These are phyloP conservation scores for Eristalis pertinax DNA, from an alignment of 2,888 invertebrate species.

Conservation along the genomic window DNA sequence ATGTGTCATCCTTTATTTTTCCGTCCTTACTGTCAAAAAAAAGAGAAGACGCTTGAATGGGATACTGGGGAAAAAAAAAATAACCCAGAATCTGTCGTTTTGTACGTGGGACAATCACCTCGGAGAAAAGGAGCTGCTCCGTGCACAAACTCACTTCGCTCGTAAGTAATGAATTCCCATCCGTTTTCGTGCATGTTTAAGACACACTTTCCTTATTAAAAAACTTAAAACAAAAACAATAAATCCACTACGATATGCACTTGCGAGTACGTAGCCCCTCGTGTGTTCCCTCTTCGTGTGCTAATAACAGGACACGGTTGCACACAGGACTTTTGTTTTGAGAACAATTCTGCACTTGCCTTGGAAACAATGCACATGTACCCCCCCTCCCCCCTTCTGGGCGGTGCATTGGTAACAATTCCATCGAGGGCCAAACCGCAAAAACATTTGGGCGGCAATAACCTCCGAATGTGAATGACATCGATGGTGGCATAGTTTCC, in stretches of 20 bases:
- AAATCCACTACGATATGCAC: neutral
- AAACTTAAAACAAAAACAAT: constrained; percentile 8
- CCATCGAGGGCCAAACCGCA: neutral
- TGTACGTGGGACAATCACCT: constrained; percentile 68
- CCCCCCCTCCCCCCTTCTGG: neutral
- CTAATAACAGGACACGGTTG: neutral
- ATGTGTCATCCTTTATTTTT: constrained; percentile 21
- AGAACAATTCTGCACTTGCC: neutral
- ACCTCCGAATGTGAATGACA: neutral
- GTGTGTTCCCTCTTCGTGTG: neutral
- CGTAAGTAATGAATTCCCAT: constrained; percentile 69
- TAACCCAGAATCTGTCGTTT: constrained; percentile 20
- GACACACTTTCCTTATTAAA: constrained; percentile 56
- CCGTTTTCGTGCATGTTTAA: constrained; percentile 63
- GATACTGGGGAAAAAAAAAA: constrained; percentile 11
- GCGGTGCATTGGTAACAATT: neutral
- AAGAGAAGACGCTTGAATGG: constrained; percentile 55
- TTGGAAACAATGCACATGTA: neutral
- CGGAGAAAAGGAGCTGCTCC: constrained; percentile 48
- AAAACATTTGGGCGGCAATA: neutral
- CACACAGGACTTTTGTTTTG: neutral
- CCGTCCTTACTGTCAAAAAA: constrained; percentile 25
- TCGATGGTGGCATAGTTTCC: neutral
- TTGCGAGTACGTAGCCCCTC: neutral
- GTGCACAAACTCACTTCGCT: constrained; percentile 39